Evolutionary conservation across 2,113 vertebrate species (phyloP).

Genomic region (Poeciliopsis retropinna): DNA sequence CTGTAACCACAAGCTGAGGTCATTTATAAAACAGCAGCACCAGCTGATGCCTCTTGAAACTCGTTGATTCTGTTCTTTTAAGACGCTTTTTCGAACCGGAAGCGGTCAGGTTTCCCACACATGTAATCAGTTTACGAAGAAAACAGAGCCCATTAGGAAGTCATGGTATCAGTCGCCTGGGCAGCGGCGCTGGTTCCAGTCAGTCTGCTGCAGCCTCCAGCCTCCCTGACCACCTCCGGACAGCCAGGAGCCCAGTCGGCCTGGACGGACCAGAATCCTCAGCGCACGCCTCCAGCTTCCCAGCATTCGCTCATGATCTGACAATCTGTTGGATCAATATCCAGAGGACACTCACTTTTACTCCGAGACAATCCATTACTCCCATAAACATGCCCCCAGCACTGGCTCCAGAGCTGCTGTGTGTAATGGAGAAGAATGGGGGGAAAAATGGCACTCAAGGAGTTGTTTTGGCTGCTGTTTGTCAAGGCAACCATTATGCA

Average conservation of each 20-base stretch:
- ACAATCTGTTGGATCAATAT: slow-evolving; percentile 73
- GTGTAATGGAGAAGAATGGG: slow-evolving; percentile 50
- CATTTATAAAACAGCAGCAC: slow-evolving; percentile 7
- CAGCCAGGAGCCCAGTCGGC: slow-evolving; percentile 70
- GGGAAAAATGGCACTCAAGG: slow-evolving; percentile 28
- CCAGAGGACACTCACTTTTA: slow-evolving; percentile 59
- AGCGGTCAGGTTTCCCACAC: slow-evolving; percentile 54
- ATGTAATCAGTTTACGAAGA: slow-evolving; percentile 68
- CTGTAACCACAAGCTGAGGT: slow-evolving; percentile 20
- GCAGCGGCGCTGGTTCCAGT: slow-evolving; percentile 73
- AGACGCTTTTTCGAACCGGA: slow-evolving; percentile 41
- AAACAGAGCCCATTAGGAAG: slow-evolving; percentile 76
- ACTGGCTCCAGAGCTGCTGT: slow-evolving; percentile 57
- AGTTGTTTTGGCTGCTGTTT: slow-evolving; percentile 29
- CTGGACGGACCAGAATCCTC: slow-evolving; percentile 51
- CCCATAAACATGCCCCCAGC: slow-evolving; percentile 60
- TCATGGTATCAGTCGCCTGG: slow-evolving; percentile 48
- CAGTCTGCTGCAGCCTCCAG: slow-evolving; percentile 72
- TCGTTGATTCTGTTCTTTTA: slow-evolving; percentile 33
- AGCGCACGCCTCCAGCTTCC: slow-evolving; percentile 64
- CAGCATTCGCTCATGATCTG: slow-evolving; percentile 64
- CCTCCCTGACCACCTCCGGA: slow-evolving; percentile 69
- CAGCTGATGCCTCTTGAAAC: slow-evolving; percentile 25
- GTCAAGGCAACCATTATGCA: slow-evolving; percentile 24
- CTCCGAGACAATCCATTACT: slow-evolving; percentile 60